Base-by-base conservation (phyloP, 2,888 invertebrate genomes). In the Metellina segmentata region DNA sequence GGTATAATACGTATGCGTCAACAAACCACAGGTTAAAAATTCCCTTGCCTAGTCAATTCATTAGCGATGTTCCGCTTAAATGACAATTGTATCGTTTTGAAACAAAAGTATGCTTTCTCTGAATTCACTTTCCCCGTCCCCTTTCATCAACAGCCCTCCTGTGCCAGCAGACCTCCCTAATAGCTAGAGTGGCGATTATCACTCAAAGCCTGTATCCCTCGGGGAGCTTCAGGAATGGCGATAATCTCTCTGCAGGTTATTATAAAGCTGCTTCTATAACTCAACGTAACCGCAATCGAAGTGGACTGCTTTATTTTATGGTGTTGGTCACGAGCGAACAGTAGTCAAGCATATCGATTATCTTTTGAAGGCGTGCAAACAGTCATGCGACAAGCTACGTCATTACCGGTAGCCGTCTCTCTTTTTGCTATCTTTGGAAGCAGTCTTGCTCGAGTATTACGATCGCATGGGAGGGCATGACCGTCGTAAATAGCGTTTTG, bases 301-400 rank as follows among this genome's bases (percentile, higher is more conserved):
- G 69, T 86, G 71, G 78, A 78, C 85, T 49, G 85, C 85, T 77
- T 85, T 61, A 85, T 74, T 85, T 83, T 85, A 85, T 85, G 85
- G 85, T 85, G 85, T 72, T 78, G 78, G 78, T 83, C 83, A 83
- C 74, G 83, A 83, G 61, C 53, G 53, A 9, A 81, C 81, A 78
- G 78, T 77, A 86, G 85, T 78, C 85, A 70, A 77, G 69, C 78
- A 61, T 72, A 81, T 87, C 72, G 81, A 88, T 88, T 81, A 81
- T 75, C 81, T 75, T 74, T 72, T 81, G 81, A 81, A 88, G 79
- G 88, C 88, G 81, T 81, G 88, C 88, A 81, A 88, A 81, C 81
- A 88, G 88, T 88, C 88, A 81, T 88, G 81, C 81, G 81, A 81
- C 72, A 69, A 78, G 51, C 86, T 75, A 51, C 71, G 52, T 88